A percentile compares a stretch with the other conserved stretches of the same genome.
phyloP scores from a whole-genome alignment of 2,888 invertebrate species.

The Stenodema calcarata region DNA sequence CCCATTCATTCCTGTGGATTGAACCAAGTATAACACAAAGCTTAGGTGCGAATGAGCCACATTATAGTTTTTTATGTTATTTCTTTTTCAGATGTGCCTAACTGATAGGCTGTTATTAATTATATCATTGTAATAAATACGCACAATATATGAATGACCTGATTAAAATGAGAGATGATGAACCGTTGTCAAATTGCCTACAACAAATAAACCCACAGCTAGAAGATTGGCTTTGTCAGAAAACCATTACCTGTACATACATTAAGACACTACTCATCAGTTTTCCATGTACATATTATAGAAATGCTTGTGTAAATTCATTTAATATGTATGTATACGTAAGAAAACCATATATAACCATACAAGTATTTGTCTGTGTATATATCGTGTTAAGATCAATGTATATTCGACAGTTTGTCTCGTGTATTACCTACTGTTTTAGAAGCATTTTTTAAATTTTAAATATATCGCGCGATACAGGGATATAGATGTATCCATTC shows the following conservation, averaged over 20 bases:
- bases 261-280: not conserved
- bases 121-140: no score
- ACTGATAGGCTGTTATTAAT: no score
- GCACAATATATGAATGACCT: no score
- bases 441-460: constrained; percentile 13
- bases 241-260: not conserved
- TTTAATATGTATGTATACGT: constrained; percentile 25
- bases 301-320: constrained; percentile 20
- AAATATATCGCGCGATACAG: constrained; percentile 10
- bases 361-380: constrained; percentile 4
- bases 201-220: not conserved
- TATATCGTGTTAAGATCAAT: not conserved
- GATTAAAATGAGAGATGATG: no score
- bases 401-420: constrained; percentile 18
- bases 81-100: no score
- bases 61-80: no score
- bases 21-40: no score
- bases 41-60: no score
- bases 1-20: no score
- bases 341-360: not conserved
- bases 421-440: not conserved
- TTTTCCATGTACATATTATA: not conserved
- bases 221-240: not conserved
- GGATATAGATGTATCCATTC: constrained; percentile 16
- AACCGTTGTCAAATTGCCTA: no score